A percentile compares a stretch with the other conserved stretches of the same genome.
Evolutionary conservation across 2,888 invertebrate genomes (phyloP).

Genomic region (Leptopterna dolabrata): DNA sequence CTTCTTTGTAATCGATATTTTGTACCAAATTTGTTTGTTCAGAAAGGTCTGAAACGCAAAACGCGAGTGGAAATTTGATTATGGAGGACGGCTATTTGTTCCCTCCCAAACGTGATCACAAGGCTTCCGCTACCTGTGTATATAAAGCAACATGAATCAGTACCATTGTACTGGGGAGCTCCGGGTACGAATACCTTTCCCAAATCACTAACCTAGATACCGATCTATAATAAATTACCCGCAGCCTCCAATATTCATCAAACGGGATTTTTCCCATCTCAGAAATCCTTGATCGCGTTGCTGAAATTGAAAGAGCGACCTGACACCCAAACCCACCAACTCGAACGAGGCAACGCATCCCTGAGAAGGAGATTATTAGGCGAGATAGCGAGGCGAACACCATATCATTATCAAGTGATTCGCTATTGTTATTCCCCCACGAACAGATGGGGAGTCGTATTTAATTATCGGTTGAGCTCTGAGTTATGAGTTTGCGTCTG

Average conservation of each 20-base stretch:
- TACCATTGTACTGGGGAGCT: too few species aligned
- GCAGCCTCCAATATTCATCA: not conserved
- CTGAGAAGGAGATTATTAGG: constrained; percentile 20
- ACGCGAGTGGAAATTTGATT: too few species aligned
- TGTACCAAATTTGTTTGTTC: too few species aligned
- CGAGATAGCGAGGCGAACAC: constrained; percentile 4
- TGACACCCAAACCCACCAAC: not conserved
- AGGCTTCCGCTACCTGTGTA: too few species aligned
- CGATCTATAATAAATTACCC: too few species aligned
- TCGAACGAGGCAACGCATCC: not conserved
- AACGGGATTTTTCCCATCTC: not conserved
- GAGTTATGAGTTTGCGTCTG: constrained; percentile 42
- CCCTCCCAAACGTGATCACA: too few species aligned
- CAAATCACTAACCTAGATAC: too few species aligned
- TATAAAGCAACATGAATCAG: too few species aligned
- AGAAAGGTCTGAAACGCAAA: too few species aligned
- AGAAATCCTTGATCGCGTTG: not conserved
- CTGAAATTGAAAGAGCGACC: not conserved
- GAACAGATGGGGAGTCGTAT: constrained; percentile 15
- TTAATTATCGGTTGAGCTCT: constrained; percentile 36
- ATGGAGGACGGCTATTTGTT: too few species aligned
- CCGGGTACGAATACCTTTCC: too few species aligned
- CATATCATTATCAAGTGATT: constrained; percentile 37
- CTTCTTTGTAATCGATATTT: too few species aligned
- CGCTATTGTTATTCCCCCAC: constrained; percentile 35